Evolutionary conservation across 2,113 vertebrate genomes (phyloP), one percentile per base, ranked within the genome.

Genomic region (Silurus meridionalis): DNA sequence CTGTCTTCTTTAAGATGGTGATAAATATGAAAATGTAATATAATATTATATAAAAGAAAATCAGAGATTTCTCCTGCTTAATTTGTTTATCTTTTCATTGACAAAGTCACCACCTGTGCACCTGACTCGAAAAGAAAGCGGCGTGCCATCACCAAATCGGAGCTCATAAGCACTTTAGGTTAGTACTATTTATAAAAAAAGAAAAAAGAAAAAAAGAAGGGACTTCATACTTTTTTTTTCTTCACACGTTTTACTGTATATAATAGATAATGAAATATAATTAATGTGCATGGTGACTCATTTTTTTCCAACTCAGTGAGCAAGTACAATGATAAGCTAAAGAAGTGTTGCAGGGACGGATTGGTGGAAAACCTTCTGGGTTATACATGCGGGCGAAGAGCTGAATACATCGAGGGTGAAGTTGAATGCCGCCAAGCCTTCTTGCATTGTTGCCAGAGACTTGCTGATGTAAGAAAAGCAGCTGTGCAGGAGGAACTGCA

Each of bases 281-380:
- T 37, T 37, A 0, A 37, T 37, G 37, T 37, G 37, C 23, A 66
- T 5, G 64, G 11, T 1, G 4, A 66, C n/a, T n/a, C n/a, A 15
- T 53, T 21, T 89, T 37, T 37, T 66, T 57, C 86, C 86, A 83
- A 79, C 53, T 10, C 90, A 97, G 96, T 11, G 2, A 90, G 90
- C 0, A 15, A 94, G 23, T 97, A 95, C 92, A 88, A 87, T 69
- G 64, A 71, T 67, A 0, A 0, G 4, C 79, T 92, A 17, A 91
- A 88, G 25, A 92, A 91, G 1, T 98, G 97, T 87, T 98, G 97
- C 0, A 81, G 92, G 90, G 95, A 96, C 0, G 97, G 96, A 6
- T 95, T 98, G 94, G 88, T 48, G 10, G 90, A 95, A 0, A 95
- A 91, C 82, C 93, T 83, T 1, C 93, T 96, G 92, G 89, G 60